These are phyloP conservation scores for Macrocentrus cingulum DNA, from an alignment of 1,140 invertebrate species.

Conservation along the genomic window DNA sequence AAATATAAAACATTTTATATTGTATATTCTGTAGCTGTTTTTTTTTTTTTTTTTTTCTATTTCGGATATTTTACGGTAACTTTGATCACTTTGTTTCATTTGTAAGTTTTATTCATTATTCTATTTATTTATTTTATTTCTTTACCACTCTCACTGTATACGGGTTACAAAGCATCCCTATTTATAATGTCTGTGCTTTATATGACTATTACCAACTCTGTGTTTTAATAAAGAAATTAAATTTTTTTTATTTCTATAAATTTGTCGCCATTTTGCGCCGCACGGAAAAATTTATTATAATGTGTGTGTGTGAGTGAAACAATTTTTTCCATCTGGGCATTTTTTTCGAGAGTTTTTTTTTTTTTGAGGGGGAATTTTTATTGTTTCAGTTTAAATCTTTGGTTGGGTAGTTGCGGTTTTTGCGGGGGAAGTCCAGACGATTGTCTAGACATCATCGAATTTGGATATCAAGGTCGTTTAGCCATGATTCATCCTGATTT, in stretches of 20 bases:
- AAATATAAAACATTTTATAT: slow-evolving; percentile 57
- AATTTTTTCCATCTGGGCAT: too few relatives aligned
- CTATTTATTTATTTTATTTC: slow-evolving; percentile 13
- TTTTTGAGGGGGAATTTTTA: too few relatives aligned
- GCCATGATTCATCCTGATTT: slow-evolving; percentile 14
- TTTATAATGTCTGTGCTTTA: too few relatives aligned
- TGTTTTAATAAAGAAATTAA: too few relatives aligned
- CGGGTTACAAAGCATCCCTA: not conserved
- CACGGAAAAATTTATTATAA: too few relatives aligned
- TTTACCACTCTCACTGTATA: not conserved
- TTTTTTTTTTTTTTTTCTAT: slow-evolving; percentile 35
- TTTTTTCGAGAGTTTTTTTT: not conserved
- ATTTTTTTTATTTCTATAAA: too few relatives aligned
- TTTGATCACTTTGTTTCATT: slow-evolving; percentile 32
- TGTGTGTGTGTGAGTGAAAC: too few relatives aligned
- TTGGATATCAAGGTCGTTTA: slow-evolving; percentile 27
- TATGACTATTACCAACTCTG: too few relatives aligned
- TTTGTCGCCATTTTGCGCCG: too few relatives aligned
- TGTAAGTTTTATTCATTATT: slow-evolving; percentile 22
- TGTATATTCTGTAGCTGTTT: slow-evolving; percentile 42
- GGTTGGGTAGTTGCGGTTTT: not conserved
- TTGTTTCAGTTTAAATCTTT: too few relatives aligned
- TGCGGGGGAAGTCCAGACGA: slow-evolving; percentile 8
- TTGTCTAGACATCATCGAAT: slow-evolving; percentile 24
- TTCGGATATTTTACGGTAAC: slow-evolving; percentile 37